Conservation (phyloP, 2,113 vertebrate genomes). For the Dicerorhinus sumatrensis region DNA sequence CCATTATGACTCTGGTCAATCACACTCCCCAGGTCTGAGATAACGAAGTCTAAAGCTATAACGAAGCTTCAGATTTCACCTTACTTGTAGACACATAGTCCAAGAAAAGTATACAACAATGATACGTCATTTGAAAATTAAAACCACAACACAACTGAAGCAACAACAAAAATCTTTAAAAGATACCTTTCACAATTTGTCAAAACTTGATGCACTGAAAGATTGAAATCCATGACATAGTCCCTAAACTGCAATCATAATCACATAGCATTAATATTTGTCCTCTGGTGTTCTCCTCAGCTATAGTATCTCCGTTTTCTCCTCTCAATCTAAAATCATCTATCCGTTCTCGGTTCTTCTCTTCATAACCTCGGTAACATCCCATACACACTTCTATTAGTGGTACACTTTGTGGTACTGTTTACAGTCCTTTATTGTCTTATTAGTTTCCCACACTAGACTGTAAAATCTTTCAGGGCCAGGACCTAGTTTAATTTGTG, state of each 20-base stretch:
- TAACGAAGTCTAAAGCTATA: not conserved
- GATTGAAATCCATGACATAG: constrained; percentile 36
- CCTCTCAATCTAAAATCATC: not conserved
- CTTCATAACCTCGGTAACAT: not conserved
- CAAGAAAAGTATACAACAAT: not conserved
- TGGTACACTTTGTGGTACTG: not conserved
- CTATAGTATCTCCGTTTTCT: not conserved
- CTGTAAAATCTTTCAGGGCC: not conserved
- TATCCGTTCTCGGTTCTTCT: not conserved
- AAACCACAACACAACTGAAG: not conserved
- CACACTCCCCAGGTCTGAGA: not conserved
- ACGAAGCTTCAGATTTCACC: not conserved
- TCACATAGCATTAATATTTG: not conserved
- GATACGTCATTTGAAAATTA: not conserved
- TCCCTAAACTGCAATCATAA: not conserved
- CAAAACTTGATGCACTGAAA: not conserved
- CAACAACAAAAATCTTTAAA: constrained; percentile 60
- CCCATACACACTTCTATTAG: not conserved
- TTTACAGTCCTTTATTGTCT: not conserved
- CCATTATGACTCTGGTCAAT: not conserved
- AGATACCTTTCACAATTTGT: not conserved
- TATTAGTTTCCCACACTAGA: not conserved
- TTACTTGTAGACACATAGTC: not conserved
- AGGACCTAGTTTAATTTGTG: not conserved
- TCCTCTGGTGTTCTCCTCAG: not conserved